Conservation (phyloP, 2,888 invertebrate species). For the Melolontha melolontha region DNA sequence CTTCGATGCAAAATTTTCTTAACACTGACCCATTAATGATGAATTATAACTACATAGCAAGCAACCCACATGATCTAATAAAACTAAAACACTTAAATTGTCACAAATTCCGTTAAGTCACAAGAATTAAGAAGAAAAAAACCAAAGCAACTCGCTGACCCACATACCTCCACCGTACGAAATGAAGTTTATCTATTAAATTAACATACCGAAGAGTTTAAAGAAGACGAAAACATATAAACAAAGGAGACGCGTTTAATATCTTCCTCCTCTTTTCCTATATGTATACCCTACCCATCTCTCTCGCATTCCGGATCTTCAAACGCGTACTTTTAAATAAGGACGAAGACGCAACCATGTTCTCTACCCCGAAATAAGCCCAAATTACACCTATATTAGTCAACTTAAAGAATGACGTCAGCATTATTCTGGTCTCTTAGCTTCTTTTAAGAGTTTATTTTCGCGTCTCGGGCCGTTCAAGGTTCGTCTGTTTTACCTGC, state of each 20-base stretch:
- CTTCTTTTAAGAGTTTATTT: not conserved
- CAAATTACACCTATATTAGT: conserved; percentile 19
- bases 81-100: too few species aligned
- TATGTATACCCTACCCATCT: not conserved
- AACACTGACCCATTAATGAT: too few species aligned
- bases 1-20: too few species aligned
- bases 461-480: conserved; percentile 6
- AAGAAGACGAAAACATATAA: conserved; percentile 12
- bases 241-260: conserved; percentile 1
- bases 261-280: too few species aligned
- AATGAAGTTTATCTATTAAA: conserved; percentile 31
- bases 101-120: conserved; percentile 22
- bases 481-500: conserved; percentile 43
- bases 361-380: not conserved
- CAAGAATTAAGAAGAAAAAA: conserved; percentile 3
- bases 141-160: conserved; percentile 23
- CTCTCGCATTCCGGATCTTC: conserved; percentile 23
- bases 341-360: conserved; percentile 4
- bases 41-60: too few species aligned
- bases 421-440: conserved; percentile 1
- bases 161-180: conserved; percentile 27
- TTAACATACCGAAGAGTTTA: conserved; percentile 16
- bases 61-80: too few species aligned
- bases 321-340: conserved; percentile 18
- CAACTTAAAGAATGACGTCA: conserved; percentile 25